Base-by-base conservation (phyloP, 2,113 vertebrate genomes). In the Otolemur garnettii region DNA sequence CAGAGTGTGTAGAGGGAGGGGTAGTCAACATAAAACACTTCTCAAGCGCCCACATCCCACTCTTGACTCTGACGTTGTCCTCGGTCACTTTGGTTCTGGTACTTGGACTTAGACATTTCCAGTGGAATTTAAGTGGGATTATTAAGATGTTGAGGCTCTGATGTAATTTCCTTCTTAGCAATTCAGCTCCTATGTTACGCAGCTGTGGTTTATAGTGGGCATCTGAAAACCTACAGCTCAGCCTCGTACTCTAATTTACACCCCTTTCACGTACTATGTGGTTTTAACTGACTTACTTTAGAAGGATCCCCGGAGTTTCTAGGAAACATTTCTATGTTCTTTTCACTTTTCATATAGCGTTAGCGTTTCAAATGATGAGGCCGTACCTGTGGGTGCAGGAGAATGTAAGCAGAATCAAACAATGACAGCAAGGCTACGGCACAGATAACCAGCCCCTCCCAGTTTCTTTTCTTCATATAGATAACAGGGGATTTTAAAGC, bases 251-350 rank as follows among this genome's bases (percentile, higher is more conserved):
- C 96, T 98, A 50, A 97, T 98, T 98, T 98, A 97, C 93, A 98
- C 97, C 93, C 98, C 6, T 78, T 82, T 96, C 98, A 98, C 95
- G 95, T 98, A 98, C 97, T 93, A 55, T 93, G 93, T 75, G 96
- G 97, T 97, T 98, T 98, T 98, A 98, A 98, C 97, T 97, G 97
- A 98, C 98, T 98, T 93, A 95, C 98, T 98, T 98, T 98, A 97
- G 97, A 98, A 97, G 93, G 97, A 98, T 98, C 96, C 98, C 97
- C 97, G 97, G 98, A 98, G 98, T 98, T 99, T 97, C 98, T 99
- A 98, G 98, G 98, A 98, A 98, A 98, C 97, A 96, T 98, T 98
- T 97, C 98, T 98, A 96, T 98, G 98, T 98, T 98, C 98, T 98
- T 98, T 98, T 98, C 96, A 96, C 95, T 98, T 98, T 98, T 98